These are phyloP conservation scores for Sthenelais limicola DNA, from an alignment of 2,888 invertebrate genomes.

Conservation along the genomic window DNA sequence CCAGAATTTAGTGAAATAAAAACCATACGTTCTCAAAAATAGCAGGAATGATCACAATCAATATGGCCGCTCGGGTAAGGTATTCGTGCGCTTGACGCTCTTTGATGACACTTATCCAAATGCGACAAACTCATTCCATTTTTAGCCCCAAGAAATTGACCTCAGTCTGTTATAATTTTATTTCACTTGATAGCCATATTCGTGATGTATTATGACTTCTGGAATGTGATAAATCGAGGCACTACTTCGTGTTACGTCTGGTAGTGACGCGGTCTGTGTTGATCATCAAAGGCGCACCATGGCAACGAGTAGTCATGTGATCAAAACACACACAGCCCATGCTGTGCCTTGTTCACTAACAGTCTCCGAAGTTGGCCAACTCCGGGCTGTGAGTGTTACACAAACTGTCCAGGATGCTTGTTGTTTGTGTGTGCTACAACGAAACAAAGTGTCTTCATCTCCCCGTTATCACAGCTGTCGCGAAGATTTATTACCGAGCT, in stretches of 20 bases:
- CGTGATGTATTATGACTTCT: no score
- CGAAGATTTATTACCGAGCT: no score
- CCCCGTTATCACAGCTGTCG: no score
- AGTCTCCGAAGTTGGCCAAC: no score
- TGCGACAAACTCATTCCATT: background rate
- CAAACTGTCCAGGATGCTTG: no score
- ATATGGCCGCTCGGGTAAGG: slow-evolving; percentile 7
- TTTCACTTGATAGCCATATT: no score
- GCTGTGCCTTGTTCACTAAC: background rate
- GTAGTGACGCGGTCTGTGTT: slow-evolving; percentile 39
- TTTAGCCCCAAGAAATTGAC: background rate
- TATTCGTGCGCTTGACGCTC: slow-evolving; percentile 3
- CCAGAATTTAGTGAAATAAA: background rate
- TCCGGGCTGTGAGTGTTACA: no score
- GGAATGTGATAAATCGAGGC: no score
- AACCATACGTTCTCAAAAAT: slow-evolving; percentile 21
- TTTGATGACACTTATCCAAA: background rate
- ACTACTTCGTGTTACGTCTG: no score
- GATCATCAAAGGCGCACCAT: slow-evolving; percentile 37
- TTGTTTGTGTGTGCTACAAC: no score
- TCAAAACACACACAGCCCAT: slow-evolving; percentile 31
- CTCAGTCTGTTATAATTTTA: no score
- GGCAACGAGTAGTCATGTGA: slow-evolving; percentile 21
- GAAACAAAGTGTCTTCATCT: no score
- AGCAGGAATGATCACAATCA: background rate